Base-by-base conservation (phyloP, 2,113 vertebrate genomes). In the Leiothrix lutea region DNA sequence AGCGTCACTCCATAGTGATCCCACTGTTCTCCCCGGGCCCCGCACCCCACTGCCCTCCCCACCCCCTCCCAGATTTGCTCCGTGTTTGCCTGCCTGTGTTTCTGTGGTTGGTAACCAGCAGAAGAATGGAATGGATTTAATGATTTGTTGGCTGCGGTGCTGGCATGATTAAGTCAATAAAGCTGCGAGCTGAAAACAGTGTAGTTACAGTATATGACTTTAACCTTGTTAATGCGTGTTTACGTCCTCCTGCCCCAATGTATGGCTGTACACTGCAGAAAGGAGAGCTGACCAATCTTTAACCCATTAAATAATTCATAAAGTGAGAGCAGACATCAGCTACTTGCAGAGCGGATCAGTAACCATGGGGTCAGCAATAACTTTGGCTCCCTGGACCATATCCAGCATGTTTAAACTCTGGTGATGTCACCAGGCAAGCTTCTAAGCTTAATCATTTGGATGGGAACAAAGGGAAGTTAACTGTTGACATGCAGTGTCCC, bases 241-340 rank as follows among this genome's bases (percentile, higher is more conserved):
- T 97, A 94, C 69, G n/a, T 97, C 96, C 96, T 92, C 83, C 85
- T 94, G 87, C 81, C 86, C 83, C 83, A 62, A 91, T 75, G 94
- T 92, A 95, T 91, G 80, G 92, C 95, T 90, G 78, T 78, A 73
- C 14, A 0, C 87, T 96, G 96, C 90, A 95, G 91, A 94, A 95
- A 96, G 94, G 91, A 95, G 95, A 93, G 83, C 94, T 95, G 94
- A 92, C 95, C 95, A 94, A 92, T 95, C 94, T 96, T 96, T 95
- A 97, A 97, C 96, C 91, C 91, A 95, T 97, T 97, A 95, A 97
- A 97, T 97, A 97, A 97, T 97, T 97, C 96, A 97, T 97, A 97
- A 97, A 94, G 92, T 51, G 94, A 96, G 92, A 96, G 96, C 88
- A 95, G 94, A 90, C 92, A 93, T 97, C 96, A 88, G 94, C 94